These are phyloP conservation scores for Coccyzus lansbergi DNA, from an alignment of 2,797 vertebrate genomes.

Conservation along the genomic window DNA sequence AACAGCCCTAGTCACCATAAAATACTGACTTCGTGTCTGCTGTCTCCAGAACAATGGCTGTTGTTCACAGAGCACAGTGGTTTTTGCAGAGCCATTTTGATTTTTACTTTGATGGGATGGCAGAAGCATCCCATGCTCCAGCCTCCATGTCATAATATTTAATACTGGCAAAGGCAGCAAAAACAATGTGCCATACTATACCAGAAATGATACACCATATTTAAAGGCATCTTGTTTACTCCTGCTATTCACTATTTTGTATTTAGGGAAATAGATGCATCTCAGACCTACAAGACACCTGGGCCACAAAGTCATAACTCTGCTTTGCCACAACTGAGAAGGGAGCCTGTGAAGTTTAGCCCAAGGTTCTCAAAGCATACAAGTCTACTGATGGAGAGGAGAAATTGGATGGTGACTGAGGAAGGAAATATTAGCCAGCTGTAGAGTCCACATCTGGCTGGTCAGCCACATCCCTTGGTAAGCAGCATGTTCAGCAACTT, in stretches of 20 bases:
- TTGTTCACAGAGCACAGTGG: background rate
- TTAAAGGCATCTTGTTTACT: background rate
- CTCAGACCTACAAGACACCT: fast-evolving
- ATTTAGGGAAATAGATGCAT: background rate
- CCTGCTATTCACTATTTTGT: background rate
- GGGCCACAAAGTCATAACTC: background rate
- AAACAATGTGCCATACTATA: background rate
- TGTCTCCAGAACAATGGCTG: background rate
- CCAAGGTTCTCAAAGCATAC: background rate
- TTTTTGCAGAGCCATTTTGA: background rate
- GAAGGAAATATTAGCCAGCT: background rate
- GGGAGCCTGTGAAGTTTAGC: background rate
- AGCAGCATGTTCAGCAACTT: background rate
- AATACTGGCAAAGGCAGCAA: background rate
- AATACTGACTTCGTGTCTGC: background rate
- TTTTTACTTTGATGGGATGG: background rate
- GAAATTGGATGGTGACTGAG: background rate
- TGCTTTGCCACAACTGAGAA: background rate
- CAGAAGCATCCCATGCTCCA: background rate
- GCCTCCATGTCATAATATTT: background rate
- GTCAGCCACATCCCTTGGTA: background rate
- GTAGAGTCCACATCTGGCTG: background rate
- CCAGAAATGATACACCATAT: background rate
- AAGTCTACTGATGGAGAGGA: background rate
- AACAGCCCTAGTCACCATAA: background rate